These are phyloP conservation scores for Bubo bubo DNA, from an alignment of 2,113 vertebrate species.

Conservation along the genomic window DNA sequence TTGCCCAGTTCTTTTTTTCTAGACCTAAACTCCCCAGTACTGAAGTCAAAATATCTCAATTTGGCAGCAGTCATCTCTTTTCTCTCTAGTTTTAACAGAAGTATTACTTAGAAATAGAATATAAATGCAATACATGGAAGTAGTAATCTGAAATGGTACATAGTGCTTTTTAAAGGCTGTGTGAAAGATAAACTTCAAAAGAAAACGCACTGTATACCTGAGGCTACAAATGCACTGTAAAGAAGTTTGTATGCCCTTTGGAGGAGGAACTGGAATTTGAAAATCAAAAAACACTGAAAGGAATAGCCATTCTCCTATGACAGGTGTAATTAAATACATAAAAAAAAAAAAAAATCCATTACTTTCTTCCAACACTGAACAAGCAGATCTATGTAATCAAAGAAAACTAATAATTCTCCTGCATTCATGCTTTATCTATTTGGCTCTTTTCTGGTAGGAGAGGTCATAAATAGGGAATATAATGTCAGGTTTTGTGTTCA, in stretches of 20 bases:
- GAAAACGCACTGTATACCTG: neutral
- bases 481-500: neutral
- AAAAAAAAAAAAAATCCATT: neutral
- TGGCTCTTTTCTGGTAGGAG: neutral
- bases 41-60: neutral
- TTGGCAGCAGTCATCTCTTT: neutral
- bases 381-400: neutral
- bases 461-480: neutral
- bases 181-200: neutral
- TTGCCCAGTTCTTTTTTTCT: neutral
- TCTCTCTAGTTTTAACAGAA: neutral
- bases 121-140: neutral
- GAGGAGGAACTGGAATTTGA: neutral
- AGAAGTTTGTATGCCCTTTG: fast-evolving
- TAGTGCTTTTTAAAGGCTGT: neutral
- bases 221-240: neutral
- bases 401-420: neutral
- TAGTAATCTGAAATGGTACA: neutral
- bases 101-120: neutral
- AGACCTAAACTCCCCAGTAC: neutral
- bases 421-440: neutral
- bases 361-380: neutral
- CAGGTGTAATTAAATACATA: neutral
- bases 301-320: neutral
- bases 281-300: neutral